Base-by-base conservation (phyloP, 1,140 invertebrate genomes). In the Cardiocondyla obscurior region DNA sequence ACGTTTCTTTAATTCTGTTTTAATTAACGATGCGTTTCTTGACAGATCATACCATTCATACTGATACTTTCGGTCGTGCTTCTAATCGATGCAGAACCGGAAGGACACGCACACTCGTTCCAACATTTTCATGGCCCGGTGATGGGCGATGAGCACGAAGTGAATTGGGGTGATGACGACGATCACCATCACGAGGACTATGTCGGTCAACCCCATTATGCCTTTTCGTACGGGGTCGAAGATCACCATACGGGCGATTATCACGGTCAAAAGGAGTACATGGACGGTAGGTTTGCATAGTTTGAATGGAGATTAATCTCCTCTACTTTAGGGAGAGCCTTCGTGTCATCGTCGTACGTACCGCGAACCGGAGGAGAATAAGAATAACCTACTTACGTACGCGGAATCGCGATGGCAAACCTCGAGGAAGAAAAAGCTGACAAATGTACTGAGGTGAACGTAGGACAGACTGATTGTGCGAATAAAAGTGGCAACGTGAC, bases 211-310 rank as follows among this genome's bases (percentile, higher is more conserved):
- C 94, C 94, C 16, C 93, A 93, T 85, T 96, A 96, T 92, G 93
- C 94, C 84, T 96, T 96, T 90, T 95, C 95, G 86, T 96, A 96
- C 85, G 95, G 95, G 0, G 95, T 96, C 16, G 95, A 95, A 84
- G 95, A 96, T 85, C 94, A 95, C 25, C 91, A 95, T 67, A 96
- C 96, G 10, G 95, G 95, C 25, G 96, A 96, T 89, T 94, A 95
- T 86, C 96, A 96, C 83, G 94, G 95, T 1, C 95, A 96, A 86
- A 93, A 94, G 58, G 96, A 96, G 87, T 93, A 94, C 30, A 93
- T 95, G 46, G 95, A 96, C 72, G 95, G 95, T 87, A 86, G 90
- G 76, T 28, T 19, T 10, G 19, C 57, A 0, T 65, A 58, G 55
- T 69, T 22, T 58, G 36, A 67, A 42, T 30, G 69, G 25, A 53